These are phyloP conservation scores for Hemibagrus wyckioides DNA, from an alignment of 2,113 vertebrate genomes.

Conservation along the genomic window DNA sequence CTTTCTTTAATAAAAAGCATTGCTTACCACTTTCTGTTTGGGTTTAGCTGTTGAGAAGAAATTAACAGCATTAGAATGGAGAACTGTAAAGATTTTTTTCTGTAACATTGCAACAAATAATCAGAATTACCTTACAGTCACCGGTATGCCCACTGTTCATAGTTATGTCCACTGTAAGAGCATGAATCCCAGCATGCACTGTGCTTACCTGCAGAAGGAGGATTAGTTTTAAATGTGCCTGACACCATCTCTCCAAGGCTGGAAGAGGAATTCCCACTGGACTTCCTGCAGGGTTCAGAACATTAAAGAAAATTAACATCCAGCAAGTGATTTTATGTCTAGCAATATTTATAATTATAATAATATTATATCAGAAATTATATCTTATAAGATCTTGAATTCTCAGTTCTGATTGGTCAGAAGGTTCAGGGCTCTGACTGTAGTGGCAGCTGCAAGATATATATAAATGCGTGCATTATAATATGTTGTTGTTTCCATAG, in stretches of 20 bases:
- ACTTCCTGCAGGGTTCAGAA: conserved; percentile 77
- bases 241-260: conserved; percentile 98
- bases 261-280: conserved; percentile 95
- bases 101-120: background rate
- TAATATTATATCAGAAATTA: background rate
- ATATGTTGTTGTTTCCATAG: background rate
- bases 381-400: background rate
- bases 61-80: conserved; percentile 15
- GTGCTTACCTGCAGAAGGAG: conserved; percentile 84
- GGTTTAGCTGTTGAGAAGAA: conserved; percentile 87
- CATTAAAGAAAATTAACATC: background rate
- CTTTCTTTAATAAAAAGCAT: background rate
- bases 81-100: background rate
- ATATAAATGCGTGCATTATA: background rate
- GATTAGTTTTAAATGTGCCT: conserved; percentile 91
- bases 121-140: background rate
- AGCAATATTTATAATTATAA: background rate
- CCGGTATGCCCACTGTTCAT: background rate
- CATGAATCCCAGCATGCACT: background rate
- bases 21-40: conserved; percentile 97
- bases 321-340: background rate
- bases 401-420: background rate
- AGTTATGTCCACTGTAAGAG: background rate
- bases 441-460: background rate
- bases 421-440: background rate